These are phyloP conservation scores for Volucella bombylans DNA, from an alignment of 2,888 invertebrate genomes.

Conservation along the genomic window DNA sequence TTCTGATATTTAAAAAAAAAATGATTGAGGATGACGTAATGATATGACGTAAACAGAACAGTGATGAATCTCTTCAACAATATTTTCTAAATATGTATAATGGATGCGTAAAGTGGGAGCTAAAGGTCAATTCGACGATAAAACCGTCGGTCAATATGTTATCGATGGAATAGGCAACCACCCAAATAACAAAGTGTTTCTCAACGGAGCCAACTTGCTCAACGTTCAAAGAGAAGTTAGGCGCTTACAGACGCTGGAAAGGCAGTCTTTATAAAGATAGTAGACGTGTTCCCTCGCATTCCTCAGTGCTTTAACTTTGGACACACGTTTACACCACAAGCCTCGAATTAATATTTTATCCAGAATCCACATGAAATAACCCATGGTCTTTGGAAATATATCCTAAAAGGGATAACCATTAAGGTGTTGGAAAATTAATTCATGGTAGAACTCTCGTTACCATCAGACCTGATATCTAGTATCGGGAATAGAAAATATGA, in stretches of 20 bases:
- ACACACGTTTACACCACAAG: neutral
- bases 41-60: neutral
- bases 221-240: neutral
- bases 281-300: too few species aligned
- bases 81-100: neutral
- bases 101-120: constrained; percentile 3
- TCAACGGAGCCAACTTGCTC: neutral
- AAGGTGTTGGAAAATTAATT: neutral
- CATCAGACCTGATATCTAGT: neutral
- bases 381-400: constrained; percentile 5
- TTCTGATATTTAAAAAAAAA: too few species aligned
- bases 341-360: neutral
- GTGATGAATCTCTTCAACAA: neutral
- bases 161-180: constrained; percentile 4
- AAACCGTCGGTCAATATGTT: neutral
- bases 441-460: neutral
- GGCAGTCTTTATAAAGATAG: too few species aligned
- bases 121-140: constrained; percentile 11
- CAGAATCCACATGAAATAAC: neutral
- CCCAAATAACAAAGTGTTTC: neutral
- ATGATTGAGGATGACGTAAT: too few species aligned
- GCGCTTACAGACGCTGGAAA: neutral
- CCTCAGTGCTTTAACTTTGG: too few species aligned
- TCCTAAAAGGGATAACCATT: constrained; percentile 2
- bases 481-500: neutral